Evolutionary conservation across 2,888 invertebrate species (phyloP).

Genomic region (Nemurella pictetii): DNA sequence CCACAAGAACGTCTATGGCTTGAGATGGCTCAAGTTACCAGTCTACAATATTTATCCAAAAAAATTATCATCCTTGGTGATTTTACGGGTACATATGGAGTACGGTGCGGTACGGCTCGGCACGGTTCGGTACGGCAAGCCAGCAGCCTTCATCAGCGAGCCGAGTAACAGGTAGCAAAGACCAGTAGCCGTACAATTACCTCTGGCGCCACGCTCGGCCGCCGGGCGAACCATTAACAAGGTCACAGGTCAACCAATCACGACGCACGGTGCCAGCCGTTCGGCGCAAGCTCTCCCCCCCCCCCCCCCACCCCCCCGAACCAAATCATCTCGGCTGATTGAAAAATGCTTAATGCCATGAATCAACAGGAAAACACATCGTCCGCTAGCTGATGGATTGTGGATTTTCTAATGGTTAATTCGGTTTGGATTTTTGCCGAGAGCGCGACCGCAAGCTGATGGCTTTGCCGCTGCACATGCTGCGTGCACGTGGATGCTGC

Average conservation of each 20-base stretch:
- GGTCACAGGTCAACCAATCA: background rate
- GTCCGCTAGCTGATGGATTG: background rate
- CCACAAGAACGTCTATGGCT: too few relatives aligned
- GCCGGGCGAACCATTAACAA: background rate
- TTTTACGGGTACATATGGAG: too few relatives aligned
- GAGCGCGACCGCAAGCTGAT: background rate
- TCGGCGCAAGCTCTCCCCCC: background rate
- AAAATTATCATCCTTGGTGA: too few relatives aligned
- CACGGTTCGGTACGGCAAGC: too few relatives aligned
- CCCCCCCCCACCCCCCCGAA: background rate
- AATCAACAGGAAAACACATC: background rate
- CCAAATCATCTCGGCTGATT: background rate
- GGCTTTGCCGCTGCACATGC: background rate
- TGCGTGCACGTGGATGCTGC: background rate
- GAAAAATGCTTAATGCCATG: constrained; percentile 24
- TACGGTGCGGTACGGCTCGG: too few relatives aligned
- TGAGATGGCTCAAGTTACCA: too few relatives aligned
- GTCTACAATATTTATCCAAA: too few relatives aligned
- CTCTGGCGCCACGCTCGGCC: background rate
- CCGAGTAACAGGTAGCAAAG: background rate
- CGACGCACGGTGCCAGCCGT: background rate
- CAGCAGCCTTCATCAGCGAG: background rate
- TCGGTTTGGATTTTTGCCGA: constrained; percentile 17
- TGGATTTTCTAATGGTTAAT: background rate
- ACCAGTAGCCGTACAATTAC: background rate